These are phyloP conservation scores for Lophura swinhoii DNA, from an alignment of 2,797 vertebrate species.

Conservation along the genomic window DNA sequence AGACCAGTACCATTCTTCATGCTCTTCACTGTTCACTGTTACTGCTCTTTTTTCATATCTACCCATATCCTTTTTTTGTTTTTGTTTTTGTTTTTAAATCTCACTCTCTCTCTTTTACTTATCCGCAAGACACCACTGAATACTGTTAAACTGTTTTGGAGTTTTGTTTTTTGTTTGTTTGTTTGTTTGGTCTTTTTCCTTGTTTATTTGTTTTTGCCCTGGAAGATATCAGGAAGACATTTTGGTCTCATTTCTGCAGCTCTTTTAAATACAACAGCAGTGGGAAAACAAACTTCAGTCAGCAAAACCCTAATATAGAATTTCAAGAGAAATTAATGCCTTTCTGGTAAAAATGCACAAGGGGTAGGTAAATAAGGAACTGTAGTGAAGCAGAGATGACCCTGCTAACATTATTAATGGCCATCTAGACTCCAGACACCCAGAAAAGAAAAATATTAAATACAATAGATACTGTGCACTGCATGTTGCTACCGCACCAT, in stretches of 20 bases:
- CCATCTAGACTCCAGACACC: neutral
- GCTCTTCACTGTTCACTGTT: neutral
- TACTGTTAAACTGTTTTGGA: too few species aligned
- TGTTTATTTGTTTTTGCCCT: neutral
- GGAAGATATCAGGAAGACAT: neutral
- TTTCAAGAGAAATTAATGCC: neutral
- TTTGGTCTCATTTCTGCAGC: neutral
- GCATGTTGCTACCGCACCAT: neutral
- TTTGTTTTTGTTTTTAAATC: neutral
- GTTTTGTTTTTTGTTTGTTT: too few species aligned
- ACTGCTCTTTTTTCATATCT: neutral
- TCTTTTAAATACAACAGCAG: neutral
- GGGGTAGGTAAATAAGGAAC: neutral
- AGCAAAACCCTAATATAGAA: neutral
- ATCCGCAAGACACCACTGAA: neutral
- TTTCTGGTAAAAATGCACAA: neutral
- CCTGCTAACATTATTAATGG: neutral
- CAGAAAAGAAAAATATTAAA: neutral
- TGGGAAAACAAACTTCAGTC: neutral
- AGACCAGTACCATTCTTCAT: neutral
- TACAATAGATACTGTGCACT: neutral
- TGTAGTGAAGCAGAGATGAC: neutral
- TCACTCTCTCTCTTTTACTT: neutral
- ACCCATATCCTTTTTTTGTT: neutral
- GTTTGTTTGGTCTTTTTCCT: too few species aligned